Percentiles rank a stretch among this genome's conserved stretches.
Conservation (phyloP, 2,113 vertebrate species). For the Synchiropus splendidus region DNA sequence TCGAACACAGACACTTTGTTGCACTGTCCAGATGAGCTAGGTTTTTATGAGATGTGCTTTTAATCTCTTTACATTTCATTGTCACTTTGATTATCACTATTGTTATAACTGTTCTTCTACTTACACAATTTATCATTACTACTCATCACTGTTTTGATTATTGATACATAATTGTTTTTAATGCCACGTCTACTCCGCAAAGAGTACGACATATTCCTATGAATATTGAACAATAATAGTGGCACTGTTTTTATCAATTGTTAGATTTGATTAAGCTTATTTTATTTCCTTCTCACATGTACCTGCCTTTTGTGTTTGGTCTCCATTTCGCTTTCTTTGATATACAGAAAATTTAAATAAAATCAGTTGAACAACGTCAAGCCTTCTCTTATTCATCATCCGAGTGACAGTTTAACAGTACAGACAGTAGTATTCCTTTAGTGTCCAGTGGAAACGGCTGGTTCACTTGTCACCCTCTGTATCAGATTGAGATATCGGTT, state of each 20-base stretch:
- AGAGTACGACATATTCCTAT: constrained; percentile 61
- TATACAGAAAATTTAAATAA: constrained; percentile 73
- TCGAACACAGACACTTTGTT: constrained; percentile 53
- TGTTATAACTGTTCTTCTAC: constrained; percentile 74
- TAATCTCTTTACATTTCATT: constrained; percentile 65
- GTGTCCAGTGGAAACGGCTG: no score
- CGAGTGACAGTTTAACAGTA: no score
- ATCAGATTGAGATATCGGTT: no score
- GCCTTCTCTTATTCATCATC: no score
- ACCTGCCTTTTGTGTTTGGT: constrained; percentile 69
- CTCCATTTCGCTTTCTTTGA: constrained; percentile 71
- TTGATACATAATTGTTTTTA: constrained; percentile 67
- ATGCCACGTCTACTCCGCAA: constrained; percentile 57
- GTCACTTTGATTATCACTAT: constrained; percentile 74
- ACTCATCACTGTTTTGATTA: constrained; percentile 69
- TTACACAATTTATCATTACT: constrained; percentile 68
- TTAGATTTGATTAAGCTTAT: constrained; percentile 70
- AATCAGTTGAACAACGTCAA: constrained; percentile 54
- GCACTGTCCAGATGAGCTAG: constrained; percentile 68
- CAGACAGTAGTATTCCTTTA: no score
- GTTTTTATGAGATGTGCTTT: constrained; percentile 70
- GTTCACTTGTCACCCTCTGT: no score
- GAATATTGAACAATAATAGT: constrained; percentile 70
- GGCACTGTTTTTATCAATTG: constrained; percentile 69
- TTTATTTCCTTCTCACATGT: constrained; percentile 59